A percentile compares a stretch with the other conserved stretches of the same genome.
These are phyloP conservation scores for Psittacus erithacus DNA, from an alignment of 2,113 vertebrate genomes.

Conservation along the genomic window DNA sequence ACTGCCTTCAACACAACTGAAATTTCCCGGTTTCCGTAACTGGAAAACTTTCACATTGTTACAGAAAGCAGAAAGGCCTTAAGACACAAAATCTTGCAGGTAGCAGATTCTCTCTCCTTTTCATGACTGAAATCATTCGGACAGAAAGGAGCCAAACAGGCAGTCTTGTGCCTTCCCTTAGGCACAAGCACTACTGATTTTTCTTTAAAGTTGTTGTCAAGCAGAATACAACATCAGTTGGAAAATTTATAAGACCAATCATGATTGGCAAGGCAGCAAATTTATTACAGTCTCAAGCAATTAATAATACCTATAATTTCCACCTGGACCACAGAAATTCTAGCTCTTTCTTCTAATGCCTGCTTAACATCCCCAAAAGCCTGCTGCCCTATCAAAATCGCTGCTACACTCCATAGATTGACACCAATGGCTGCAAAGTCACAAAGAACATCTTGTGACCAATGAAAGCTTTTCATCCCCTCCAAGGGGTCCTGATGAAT, in stretches of 20 bases:
- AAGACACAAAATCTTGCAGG: not conserved
- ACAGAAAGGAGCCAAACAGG: not conserved
- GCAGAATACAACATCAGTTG: not conserved
- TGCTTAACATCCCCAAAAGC: not conserved
- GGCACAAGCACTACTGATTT: not conserved
- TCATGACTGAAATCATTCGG: not conserved
- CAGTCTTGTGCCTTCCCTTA: not conserved
- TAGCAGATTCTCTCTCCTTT: not conserved
- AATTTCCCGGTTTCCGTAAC: not conserved
- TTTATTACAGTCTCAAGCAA: not conserved
- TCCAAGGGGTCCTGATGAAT: not conserved
- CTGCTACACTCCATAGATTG: not conserved
- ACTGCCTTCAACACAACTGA: not conserved
- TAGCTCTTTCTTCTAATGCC: not conserved
- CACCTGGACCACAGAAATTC: not conserved
- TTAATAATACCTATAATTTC: not conserved
- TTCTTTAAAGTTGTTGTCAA: not conserved
- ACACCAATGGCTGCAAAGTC: not conserved
- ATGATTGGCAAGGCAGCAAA: not conserved
- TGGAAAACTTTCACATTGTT: not conserved
- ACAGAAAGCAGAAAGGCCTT: not conserved
- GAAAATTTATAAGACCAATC: not conserved
- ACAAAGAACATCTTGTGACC: not conserved
- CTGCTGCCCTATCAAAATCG: not conserved
- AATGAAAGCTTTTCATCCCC: not conserved